Conservation (phyloP, 1,140 invertebrate species). For the Drosophila lowei region DNA sequence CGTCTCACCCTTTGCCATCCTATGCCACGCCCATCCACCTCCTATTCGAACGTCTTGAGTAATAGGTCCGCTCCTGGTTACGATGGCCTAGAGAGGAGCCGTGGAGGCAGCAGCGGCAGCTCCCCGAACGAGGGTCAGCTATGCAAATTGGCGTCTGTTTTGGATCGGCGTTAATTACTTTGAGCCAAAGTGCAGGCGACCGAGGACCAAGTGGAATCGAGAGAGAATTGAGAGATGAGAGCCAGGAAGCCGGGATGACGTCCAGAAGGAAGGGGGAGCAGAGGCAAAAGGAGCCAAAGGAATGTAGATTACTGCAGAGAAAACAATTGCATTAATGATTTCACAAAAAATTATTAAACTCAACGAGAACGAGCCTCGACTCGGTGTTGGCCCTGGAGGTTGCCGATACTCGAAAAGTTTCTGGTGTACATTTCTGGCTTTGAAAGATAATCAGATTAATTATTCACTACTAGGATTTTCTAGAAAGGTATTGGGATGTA, state of each 20-base stretch:
- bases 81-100: slow-evolving; percentile 5
- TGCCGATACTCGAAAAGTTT: too few relatives aligned
- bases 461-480: too few relatives aligned
- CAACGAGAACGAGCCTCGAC: not conserved
- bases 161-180: slow-evolving; percentile 80
- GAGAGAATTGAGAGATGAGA: slow-evolving; percentile 17
- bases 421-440: too few relatives aligned
- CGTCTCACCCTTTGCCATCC: not conserved
- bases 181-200: slow-evolving; percentile 74
- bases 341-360: slow-evolving; percentile 16
- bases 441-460: too few relatives aligned
- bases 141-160: slow-evolving; percentile 80
- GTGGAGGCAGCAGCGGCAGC: not conserved
- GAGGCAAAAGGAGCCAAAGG: not conserved
- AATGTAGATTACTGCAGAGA: slow-evolving; percentile 1
- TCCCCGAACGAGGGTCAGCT: slow-evolving; percentile 54
- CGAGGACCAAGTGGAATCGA: slow-evolving; percentile 39
- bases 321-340: slow-evolving; percentile 63
- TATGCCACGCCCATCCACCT: not conserved
- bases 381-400: too few relatives aligned
- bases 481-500: too few relatives aligned
- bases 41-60: slow-evolving; percentile 56
- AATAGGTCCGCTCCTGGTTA: slow-evolving; percentile 44
- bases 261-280: slow-evolving; percentile 21
- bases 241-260: too few relatives aligned